Evolutionary conservation across 2,888 invertebrate species (phyloP), one percentile per base, ranked within the genome.

Genomic region (Adelphocoris suturalis): DNA sequence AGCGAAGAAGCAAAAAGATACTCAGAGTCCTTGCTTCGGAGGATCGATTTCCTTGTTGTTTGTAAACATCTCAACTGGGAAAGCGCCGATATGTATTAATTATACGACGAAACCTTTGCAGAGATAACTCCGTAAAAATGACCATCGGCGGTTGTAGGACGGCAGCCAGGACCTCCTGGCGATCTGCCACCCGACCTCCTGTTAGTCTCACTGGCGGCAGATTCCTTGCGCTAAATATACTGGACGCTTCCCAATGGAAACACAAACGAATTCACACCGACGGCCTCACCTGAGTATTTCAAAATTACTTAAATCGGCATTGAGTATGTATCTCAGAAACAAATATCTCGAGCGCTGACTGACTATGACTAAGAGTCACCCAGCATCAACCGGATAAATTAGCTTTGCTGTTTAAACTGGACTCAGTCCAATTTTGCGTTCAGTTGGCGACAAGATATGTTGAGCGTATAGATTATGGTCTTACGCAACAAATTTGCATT

Each of bases 111-210:
- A 82, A 47, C 47, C 47, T 19, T 52, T 52, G 0, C 82, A 23
- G 23, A 48, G 52, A 52, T 46, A 82, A 48, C 82, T 52, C 52
- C 52, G 82, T 82, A 19, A 52, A 82, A 82, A 82, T 52, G 47
- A 82, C 82, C 82, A 82, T 82, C 82, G 82, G 82, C 27, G 52
- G 82, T 52, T 12, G 27, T 82, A 82, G 86, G 86, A 75, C 86
- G 86, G n/a, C 86, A 86, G 86, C 86, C 86, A 86, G 86, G 86
- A 75, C 75, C 47, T 86, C 48, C 48, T 86, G 86, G 86, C 86
- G 61, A 47, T 7, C 86, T 86, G 86, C 86, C 86, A 68, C 68
- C 75, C 78, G 78, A 13, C 78, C 46, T 23, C 48, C 81, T 47
- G 47, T 47, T 23, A 81, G 48, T 52, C 52, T 82, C 75, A 46